Evolutionary conservation across 2,797 vertebrate species (phyloP).

Genomic region (Benthosema pterotum): DNA sequence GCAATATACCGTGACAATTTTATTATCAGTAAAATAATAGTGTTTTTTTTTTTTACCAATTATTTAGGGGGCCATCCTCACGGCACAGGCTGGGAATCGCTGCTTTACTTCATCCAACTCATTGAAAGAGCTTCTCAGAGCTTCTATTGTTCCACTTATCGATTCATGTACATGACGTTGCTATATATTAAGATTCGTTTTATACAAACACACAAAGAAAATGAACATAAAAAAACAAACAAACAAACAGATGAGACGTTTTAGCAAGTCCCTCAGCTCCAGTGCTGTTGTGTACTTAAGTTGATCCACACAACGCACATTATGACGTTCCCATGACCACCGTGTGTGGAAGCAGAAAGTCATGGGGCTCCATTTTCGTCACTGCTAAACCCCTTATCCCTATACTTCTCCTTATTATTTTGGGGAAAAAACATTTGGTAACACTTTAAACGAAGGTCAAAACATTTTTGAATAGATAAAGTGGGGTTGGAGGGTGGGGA

Average conservation of each 20-base stretch:
- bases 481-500: no score
- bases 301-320: slow-evolving; percentile 36
- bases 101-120: slow-evolving; percentile 32
- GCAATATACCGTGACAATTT: no score
- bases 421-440: no score
- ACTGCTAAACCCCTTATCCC: no score
- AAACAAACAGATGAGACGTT: slow-evolving; percentile 31
- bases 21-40: no score
- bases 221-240: slow-evolving; percentile 56
- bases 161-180: slow-evolving; percentile 58
- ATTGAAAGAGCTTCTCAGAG: slow-evolving; percentile 39
- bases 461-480: no score
- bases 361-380: no score
- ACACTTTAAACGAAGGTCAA: no score
- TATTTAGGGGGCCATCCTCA: no score
- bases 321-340: slow-evolving; percentile 44
- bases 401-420: no score
- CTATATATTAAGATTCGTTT: slow-evolving; percentile 83
- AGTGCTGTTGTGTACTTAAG: slow-evolving; percentile 41
- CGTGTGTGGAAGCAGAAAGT: not conserved
- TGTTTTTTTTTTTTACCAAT: no score
- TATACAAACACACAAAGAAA: slow-evolving; percentile 66
- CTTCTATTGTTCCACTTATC: slow-evolving; percentile 52
- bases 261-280: slow-evolving; percentile 63
- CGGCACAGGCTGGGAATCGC: no score